A percentile compares a stretch with the other conserved stretches of the same genome.
phyloP scores from a whole-genome alignment of 2,888 invertebrate genomes.

The Eupithecia abbreviata region DNA sequence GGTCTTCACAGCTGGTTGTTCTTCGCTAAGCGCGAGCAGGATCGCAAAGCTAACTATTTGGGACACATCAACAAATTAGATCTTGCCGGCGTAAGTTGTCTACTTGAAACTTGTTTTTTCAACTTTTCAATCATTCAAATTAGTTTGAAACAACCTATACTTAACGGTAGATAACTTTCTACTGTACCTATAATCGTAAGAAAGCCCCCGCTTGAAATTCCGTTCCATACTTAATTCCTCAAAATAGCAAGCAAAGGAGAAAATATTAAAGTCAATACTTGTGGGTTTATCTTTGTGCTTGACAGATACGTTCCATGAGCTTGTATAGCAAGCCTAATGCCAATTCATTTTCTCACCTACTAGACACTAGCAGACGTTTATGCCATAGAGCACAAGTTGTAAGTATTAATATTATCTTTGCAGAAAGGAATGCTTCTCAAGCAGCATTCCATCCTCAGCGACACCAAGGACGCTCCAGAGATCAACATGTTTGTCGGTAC shows the following conservation, averaged over 20 bases:
- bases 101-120: not conserved
- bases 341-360: not conserved
- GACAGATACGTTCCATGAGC: not conserved
- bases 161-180: too few species aligned
- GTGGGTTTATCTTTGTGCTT: not conserved
- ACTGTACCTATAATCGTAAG: not conserved
- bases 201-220: not conserved
- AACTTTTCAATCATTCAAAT: not conserved
- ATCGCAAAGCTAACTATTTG: conserved; percentile 89
- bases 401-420: conserved; percentile 51
- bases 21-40: conserved; percentile 90
- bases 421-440: conserved; percentile 92
- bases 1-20: conserved; percentile 97
- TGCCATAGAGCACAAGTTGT: not conserved
- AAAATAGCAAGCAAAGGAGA: not conserved
- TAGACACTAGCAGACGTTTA: not conserved
- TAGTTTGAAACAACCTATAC: not conserved
- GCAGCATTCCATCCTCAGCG: conserved; percentile 88
- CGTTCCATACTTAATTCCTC: not conserved
- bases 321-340: not conserved
- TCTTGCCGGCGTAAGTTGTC: conserved; percentile 87
- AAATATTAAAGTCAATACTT: not conserved
- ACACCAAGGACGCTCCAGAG: conserved; percentile 89
- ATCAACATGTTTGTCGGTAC: conserved; percentile 92
- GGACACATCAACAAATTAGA: conserved; percentile 91